Percentiles rank a stretch among this genome's conserved stretches.
These are phyloP conservation scores for Trypoxylus dichotomus DNA, from an alignment of 1,140 invertebrate species.

Conservation along the genomic window DNA sequence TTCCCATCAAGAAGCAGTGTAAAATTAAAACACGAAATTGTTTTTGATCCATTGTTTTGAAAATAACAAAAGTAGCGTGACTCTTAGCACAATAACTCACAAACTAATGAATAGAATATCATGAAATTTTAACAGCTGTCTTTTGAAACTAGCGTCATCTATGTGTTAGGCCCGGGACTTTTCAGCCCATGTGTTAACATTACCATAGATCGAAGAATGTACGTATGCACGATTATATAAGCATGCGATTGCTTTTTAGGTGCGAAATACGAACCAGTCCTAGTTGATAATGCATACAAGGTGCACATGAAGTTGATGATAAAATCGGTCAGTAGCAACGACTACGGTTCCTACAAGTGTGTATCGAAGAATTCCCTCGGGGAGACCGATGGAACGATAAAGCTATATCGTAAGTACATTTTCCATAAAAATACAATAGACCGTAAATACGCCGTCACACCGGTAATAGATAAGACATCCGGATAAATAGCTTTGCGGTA, in stretches of 20 bases:
- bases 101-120: no score
- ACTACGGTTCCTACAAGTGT: conserved; percentile 83
- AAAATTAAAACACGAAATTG: no score
- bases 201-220: no score
- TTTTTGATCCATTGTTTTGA: no score
- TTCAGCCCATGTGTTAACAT: no score
- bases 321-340: conserved; percentile 63
- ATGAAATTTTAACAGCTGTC: no score
- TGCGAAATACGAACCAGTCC: conserved; percentile 71
- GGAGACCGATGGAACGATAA: conserved; percentile 83
- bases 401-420: conserved; percentile 74
- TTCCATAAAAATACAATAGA: conserved; percentile 26
- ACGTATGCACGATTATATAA: no score
- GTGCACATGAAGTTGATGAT: conserved; percentile 79
- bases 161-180: no score
- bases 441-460: neutral
- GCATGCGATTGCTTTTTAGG: conserved; percentile 61
- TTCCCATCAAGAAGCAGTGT: no score
- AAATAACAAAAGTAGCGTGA: no score
- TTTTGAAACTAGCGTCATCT: no score
- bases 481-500: conserved; percentile 17
- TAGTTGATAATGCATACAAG: conserved; percentile 74
- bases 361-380: conserved; percentile 88
- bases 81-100: no score
- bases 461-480: conserved; percentile 16